Conservation (phyloP, 2,113 vertebrate species). For the Gallinago jamesoni region DNA sequence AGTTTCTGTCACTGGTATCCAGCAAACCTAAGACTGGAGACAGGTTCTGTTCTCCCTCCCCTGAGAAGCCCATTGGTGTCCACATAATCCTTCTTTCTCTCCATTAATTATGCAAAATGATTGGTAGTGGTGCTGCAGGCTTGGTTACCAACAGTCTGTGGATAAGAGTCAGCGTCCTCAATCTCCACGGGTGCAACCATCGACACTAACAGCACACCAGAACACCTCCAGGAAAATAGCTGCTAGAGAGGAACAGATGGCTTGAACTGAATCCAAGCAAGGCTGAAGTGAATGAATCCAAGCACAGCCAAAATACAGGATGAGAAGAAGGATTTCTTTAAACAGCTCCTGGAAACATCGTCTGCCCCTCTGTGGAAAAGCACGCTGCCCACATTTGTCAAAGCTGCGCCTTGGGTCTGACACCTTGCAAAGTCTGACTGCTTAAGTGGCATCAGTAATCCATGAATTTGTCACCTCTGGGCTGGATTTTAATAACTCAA, state of each 20-base stretch:
- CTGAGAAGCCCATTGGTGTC: background rate
- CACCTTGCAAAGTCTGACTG: slow-evolving; percentile 36
- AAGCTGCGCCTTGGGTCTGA: slow-evolving; percentile 37
- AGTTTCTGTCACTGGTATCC: background rate
- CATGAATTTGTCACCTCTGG: slow-evolving; percentile 43
- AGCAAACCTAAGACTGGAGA: background rate
- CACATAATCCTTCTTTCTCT: background rate
- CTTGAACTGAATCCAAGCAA: slow-evolving; percentile 42
- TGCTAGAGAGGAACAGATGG: slow-evolving; percentile 57
- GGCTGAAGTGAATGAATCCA: slow-evolving; percentile 35
- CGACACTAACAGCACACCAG: background rate
- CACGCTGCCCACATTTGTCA: background rate
- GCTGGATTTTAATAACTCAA: slow-evolving; percentile 38
- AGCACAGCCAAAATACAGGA: background rate
- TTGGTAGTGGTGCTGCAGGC: background rate
- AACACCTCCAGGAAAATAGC: slow-evolving; percentile 10
- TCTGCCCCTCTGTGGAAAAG: background rate
- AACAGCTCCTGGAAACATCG: background rate
- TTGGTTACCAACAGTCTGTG: background rate
- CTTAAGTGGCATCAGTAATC: slow-evolving; percentile 14
- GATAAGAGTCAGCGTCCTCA: background rate
- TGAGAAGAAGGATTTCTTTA: slow-evolving; percentile 11
- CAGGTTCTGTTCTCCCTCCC: background rate
- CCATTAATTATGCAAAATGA: background rate
- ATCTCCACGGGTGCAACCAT: background rate